Percentiles rank a stretch among this genome's conserved stretches.
Evolutionary conservation across 2,888 invertebrate genomes (phyloP).

Genomic region (Apamea sordens): DNA sequence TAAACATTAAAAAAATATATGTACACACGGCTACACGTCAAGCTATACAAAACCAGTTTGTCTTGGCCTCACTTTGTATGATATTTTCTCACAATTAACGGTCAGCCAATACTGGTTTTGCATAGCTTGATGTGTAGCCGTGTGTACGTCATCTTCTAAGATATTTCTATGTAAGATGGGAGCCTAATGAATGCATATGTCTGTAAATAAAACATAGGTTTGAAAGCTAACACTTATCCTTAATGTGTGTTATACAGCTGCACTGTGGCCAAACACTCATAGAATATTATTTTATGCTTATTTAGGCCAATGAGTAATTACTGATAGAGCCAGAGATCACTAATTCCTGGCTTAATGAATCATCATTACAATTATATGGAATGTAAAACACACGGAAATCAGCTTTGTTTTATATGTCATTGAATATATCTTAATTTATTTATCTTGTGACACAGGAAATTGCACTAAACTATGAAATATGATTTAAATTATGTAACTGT

Average conservation of each 20-base stretch:
- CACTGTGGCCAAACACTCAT: neutral
- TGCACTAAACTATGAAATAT: neutral
- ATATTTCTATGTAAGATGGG: conserved; percentile 4
- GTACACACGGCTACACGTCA: no score
- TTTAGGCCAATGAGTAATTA: conserved; percentile 28
- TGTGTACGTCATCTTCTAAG: neutral
- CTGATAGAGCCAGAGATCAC: neutral
- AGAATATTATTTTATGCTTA: neutral
- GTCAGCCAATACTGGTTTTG: no score
- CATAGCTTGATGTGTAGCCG: no score
- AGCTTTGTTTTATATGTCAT: conserved; percentile 18
- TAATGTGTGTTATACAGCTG: conserved; percentile 14
- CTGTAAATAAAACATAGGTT: neutral
- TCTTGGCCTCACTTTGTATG: no score
- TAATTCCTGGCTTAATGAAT: conserved; percentile 17
- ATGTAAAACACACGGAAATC: conserved; percentile 15
- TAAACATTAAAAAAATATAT: neutral
- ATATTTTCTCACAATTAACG: no score
- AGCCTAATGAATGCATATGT: neutral
- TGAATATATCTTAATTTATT: neutral
- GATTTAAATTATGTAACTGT: neutral
- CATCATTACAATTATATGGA: conserved; percentile 16
- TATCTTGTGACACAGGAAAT: conserved; percentile 7
- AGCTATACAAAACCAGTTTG: no score
- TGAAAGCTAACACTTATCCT: neutral